Percentiles rank a stretch among this genome's conserved stretches.
phyloP scores from a whole-genome alignment of 2,888 invertebrate species.

The Tuberolachnus salignus region DNA sequence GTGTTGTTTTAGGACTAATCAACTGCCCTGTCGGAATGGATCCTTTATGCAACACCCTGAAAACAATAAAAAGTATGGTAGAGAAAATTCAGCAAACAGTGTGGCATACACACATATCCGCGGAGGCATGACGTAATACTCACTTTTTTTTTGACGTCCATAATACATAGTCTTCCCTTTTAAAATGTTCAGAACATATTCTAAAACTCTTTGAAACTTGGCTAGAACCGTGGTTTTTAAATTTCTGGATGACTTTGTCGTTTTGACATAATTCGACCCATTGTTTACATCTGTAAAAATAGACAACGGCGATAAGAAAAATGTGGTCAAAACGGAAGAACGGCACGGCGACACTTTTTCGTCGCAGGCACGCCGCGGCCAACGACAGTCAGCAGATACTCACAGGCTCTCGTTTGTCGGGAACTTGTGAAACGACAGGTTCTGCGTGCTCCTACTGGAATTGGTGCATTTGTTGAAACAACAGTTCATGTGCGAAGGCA shows the following conservation, averaged over 20 bases:
- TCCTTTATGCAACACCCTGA: constrained; percentile 49
- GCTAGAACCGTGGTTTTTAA: constrained; percentile 53
- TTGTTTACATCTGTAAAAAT: constrained; percentile 45
- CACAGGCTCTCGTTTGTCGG: constrained; percentile 52
- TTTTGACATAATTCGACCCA: constrained; percentile 51
- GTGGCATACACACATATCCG: too few relatives aligned
- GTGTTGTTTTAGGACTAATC: constrained; percentile 41
- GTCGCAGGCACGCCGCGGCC: neutral
- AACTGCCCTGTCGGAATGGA: constrained; percentile 42
- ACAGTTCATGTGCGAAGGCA: constrained; percentile 55
- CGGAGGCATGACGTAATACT: neutral
- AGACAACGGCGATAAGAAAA: neutral
- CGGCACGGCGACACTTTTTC: neutral
- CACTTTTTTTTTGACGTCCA: constrained; percentile 52
- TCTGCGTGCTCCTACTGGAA: constrained; percentile 50
- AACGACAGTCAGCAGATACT: neutral
- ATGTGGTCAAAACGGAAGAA: neutral
- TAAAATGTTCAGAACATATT: constrained; percentile 53
- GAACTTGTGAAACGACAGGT: constrained; percentile 54
- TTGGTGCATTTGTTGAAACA: constrained; percentile 55
- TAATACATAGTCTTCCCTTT: constrained; percentile 44
- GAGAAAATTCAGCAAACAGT: neutral
- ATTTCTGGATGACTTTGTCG: constrained; percentile 52
- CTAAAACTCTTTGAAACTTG: constrained; percentile 52
- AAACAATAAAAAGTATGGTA: neutral